Evolutionary conservation across 2,797 vertebrate species (phyloP), one percentile per base, ranked within the genome.

Genomic region (Hydrolagus colliei): DNA sequence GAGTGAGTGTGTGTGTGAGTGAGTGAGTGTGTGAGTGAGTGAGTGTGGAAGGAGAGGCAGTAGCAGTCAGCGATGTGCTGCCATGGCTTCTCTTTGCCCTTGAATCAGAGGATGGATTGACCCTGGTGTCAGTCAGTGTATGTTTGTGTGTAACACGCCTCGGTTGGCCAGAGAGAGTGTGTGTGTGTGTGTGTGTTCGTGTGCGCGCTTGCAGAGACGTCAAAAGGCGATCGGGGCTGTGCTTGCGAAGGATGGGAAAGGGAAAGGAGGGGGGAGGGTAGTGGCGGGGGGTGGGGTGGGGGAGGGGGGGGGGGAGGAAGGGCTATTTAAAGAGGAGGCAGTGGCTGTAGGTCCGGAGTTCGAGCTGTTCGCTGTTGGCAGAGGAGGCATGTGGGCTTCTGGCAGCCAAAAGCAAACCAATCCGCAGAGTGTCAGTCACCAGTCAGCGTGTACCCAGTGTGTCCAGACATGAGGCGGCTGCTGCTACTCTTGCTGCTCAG

Each of bases 391-490:
- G 73, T 88, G 12, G 86, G 87, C 62, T 27, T 27, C 59, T 62
- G 9, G 65, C 85, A 67, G 86, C 86, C 1, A 63, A 85, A 86
- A 61, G 0, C 32, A 78, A 85, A 62, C 85, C 71, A 35, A 79
- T 72, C 73, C 27, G 67, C 79, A 72, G 5, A 73, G 27, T 68
- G 74, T 12, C 73, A 86, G 73, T 18, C 68, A 73, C 27, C 27
- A 27, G 27, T 27, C 27, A 27, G 27, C 27, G 27, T 27, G 27
- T 27, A 4, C 41, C 74, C 13, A 68, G 14, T 82, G 79, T 65
- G 27, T 18, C 27, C 35, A 88, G 86, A 87, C 85, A 85, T 85
- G 89, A 88, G 52, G 88, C 84, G 59, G 84, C 86, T 1, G 87
- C 87, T 16, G 35, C 18, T 63, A 52, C 59, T 62, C 52, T 89